Evolutionary conservation across 1,140 invertebrate genomes (phyloP), one percentile per base, ranked within the genome.

Genomic region (Drosophila pachea): DNA sequence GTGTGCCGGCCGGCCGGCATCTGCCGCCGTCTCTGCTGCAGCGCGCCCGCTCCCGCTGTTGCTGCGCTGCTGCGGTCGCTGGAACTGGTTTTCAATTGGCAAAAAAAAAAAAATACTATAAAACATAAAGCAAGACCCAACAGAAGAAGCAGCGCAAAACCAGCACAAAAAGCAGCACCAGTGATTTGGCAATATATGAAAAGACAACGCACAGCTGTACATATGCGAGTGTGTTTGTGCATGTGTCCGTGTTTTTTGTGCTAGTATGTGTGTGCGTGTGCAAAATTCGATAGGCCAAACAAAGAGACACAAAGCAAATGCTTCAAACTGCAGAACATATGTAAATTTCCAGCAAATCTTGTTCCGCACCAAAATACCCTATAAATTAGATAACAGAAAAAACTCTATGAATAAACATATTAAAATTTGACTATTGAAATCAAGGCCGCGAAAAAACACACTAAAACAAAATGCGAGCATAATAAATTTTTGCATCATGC

Each of bases 1-100:
- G 61, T 67, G 63, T 82, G 81, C 81, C 81, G 81, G 81, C 81
- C 81, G 81, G 81, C 81, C 81, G 81, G 81, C 81, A 86, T 84
- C 79, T 84, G 79, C 56, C 8, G 33, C 12, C 12, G 65, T 8
- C 14, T n/a, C 29, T 29, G 58, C 43, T 50, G 9, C 22, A 22
- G 22, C 22, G 22, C 22, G 22, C 22, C 22, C 22, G 22, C 16
- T 32, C 32, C 8, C 38, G 7, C 32, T 54, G 9, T 5, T 12
- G 33, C 33, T 4, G 43, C 45, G 48, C 47, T 45, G 55, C 16
- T 14, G 38, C 16, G 42, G 45, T 12, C 40, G 35, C 81, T 81
- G 74, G 74, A 86, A 86, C 81, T 86, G 81, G 81, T 86, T 83
- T 84, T 65, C 53, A 79, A 76, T 84, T 78, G 61, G 76, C 79